Base-by-base conservation (phyloP, 2,113 vertebrate genomes). In the Nothoprocta perdicaria region DNA sequence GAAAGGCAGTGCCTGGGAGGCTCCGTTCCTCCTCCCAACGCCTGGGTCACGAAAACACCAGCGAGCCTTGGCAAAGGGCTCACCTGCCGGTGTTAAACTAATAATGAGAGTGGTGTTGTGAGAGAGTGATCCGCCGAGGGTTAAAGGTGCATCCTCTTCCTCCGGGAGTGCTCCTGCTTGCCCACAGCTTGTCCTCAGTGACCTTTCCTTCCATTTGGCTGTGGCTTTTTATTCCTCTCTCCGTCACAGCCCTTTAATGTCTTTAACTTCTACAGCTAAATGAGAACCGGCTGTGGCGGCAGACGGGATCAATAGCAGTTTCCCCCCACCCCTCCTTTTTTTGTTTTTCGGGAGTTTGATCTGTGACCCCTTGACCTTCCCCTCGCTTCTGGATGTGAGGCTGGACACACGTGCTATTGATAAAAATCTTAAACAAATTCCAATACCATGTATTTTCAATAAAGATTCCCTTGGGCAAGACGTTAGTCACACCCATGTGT, bases 351-450 rank as follows among this genome's bases (percentile, higher is more conserved):
- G 87, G 88, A 74, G 97, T 94, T 91, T 74, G 95, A 94, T 95
- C 95, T 53, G 92, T 93, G 97, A 98, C 98, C 98, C 97, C 35
- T 86, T 96, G 98, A 97, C 98, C 97, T 97, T 91, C 96, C 95
- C 93, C 95, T 91, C 91, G 96, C 95, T 97, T 95, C 94, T 89
- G 91, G 95, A 94, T 94, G 73, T 81, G 82, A 93, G 94, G 90
- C 52, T 19, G 84, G 94, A 97, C 98, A 99, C 99, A 99, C 98
- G 97, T 99, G 99, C 98, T 98, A 98, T 98, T 99, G 98, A 99
- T 99, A 98, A 99, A 99, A 97, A 96, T 95, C 95, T 96, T 95
- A 95, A 96, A 94, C 93, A 83, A 74, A 96, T 95, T 95, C 96
- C 96, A 74, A 92, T 84, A 89, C 95, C 95, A 83, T 96, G 95